phyloP scores from a whole-genome alignment of 2,888 invertebrate species.

The Luperina nickerlii region DNA sequence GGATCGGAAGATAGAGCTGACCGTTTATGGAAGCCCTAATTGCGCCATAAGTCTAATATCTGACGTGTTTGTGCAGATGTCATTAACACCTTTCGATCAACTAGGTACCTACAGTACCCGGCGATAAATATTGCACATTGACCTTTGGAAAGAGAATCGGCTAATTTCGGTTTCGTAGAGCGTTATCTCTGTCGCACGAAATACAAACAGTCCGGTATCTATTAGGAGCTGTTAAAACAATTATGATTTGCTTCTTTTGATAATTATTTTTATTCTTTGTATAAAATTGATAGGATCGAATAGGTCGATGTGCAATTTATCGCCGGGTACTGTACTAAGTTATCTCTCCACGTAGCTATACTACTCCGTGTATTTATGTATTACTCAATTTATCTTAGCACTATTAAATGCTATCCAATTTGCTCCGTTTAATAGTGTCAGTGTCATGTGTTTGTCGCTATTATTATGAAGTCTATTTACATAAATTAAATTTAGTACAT shows the following conservation, averaged over 20 bases:
- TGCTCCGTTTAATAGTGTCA: constrained; percentile 57
- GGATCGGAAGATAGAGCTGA: background rate
- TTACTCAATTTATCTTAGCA: constrained; percentile 24
- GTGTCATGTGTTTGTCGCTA: constrained; percentile 52
- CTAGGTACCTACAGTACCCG: background rate
- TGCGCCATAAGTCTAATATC: background rate
- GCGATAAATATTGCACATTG: too few species aligned
- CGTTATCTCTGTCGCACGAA: too few species aligned
- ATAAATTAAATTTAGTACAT: constrained; percentile 50
- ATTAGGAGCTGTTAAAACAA: too few species aligned
- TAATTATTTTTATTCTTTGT: too few species aligned
- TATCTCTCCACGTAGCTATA: background rate
- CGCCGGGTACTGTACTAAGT: background rate
- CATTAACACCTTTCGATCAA: constrained; percentile 20
- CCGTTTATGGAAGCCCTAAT: background rate
- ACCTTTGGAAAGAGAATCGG: too few species aligned
- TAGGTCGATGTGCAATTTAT: too few species aligned
- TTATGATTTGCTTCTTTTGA: too few species aligned
- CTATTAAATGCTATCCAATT: constrained; percentile 39
- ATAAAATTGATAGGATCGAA: too few species aligned
- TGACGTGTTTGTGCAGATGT: constrained; percentile 3
- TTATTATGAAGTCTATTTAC: constrained; percentile 54
- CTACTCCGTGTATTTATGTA: constrained; percentile 10
- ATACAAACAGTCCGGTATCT: too few species aligned
- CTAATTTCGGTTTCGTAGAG: too few species aligned